Conservation (phyloP, 1,140 invertebrate genomes). For the Argopecten irradians region DNA sequence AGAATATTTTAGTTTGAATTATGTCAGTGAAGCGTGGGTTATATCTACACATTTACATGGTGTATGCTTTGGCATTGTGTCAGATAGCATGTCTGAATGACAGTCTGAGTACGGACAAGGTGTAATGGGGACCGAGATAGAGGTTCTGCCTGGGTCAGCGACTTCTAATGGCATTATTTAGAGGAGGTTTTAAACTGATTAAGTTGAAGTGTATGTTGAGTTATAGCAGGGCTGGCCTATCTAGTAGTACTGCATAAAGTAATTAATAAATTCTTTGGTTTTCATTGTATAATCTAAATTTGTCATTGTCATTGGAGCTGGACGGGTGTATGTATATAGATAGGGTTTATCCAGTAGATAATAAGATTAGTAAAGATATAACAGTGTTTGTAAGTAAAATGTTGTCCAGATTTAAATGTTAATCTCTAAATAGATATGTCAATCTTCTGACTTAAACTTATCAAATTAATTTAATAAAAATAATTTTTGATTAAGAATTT, state of each 20-base stretch:
- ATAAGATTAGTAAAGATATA: background rate
- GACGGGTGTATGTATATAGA: background rate
- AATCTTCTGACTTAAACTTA: background rate
- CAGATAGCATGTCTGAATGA: background rate
- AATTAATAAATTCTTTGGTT: conserved; percentile 24
- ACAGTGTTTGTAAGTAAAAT: conserved; percentile 3
- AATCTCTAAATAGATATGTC: background rate
- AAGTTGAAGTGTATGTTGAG: background rate
- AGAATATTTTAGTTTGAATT: background rate
- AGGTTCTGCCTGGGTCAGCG: background rate
- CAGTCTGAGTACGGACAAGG: background rate
- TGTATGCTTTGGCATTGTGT: background rate
- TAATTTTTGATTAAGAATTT: background rate
- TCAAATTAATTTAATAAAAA: background rate
- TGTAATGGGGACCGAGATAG: background rate
- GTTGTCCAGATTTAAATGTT: conserved; percentile 15
- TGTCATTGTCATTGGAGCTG: background rate
- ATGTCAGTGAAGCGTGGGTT: background rate
- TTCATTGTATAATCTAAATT: background rate
- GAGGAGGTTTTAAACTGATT: background rate
- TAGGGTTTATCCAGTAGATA: background rate
- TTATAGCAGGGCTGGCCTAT: background rate
- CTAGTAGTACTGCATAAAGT: background rate
- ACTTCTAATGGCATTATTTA: background rate
- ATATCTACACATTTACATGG: conserved; percentile 10